Evolutionary conservation across 2,797 vertebrate genomes (phyloP).

Genomic region (Pipistrellus kuhlii): DNA sequence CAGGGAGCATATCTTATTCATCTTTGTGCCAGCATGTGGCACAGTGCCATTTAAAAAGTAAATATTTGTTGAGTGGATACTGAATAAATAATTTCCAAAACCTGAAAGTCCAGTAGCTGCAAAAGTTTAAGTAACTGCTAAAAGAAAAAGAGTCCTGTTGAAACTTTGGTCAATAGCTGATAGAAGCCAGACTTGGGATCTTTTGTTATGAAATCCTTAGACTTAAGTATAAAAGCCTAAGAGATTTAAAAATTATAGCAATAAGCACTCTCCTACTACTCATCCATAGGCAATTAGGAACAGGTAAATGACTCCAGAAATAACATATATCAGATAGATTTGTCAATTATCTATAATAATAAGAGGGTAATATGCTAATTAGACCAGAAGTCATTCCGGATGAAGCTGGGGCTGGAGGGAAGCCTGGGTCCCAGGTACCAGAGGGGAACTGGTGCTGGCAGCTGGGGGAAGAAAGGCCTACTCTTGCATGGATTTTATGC

Average conservation of each 20-base stretch:
- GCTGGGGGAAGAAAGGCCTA: too few relatives aligned
- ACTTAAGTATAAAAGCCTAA: not conserved
- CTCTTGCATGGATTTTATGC: too few relatives aligned
- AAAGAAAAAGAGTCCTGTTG: constrained; percentile 49
- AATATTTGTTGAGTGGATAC: constrained; percentile 58
- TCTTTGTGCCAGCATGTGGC: constrained; percentile 18
- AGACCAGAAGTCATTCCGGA: too few relatives aligned
- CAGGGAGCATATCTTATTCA: not conserved
- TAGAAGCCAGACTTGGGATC: constrained; percentile 42
- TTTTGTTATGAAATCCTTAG: constrained; percentile 51
- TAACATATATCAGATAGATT: not conserved
- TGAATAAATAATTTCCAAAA: constrained; percentile 34
- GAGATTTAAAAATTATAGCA: constrained; percentile 16
- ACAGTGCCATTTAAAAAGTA: constrained; percentile 9
- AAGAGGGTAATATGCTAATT: too few relatives aligned
- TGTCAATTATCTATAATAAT: not conserved
- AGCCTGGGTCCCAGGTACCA: too few relatives aligned
- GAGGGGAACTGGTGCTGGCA: too few relatives aligned
- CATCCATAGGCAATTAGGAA: not conserved
- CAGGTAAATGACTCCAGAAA: not conserved
- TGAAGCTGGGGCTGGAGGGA: too few relatives aligned
- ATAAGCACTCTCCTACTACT: not conserved
- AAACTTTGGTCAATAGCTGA: constrained; percentile 27
- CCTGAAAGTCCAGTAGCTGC: not conserved
- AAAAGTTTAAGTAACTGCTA: constrained; percentile 48